A percentile compares a stretch with the other conserved stretches of the same genome.
These are phyloP conservation scores for Gila orcuttii DNA, from an alignment of 2,113 vertebrate species.

Conservation along the genomic window DNA sequence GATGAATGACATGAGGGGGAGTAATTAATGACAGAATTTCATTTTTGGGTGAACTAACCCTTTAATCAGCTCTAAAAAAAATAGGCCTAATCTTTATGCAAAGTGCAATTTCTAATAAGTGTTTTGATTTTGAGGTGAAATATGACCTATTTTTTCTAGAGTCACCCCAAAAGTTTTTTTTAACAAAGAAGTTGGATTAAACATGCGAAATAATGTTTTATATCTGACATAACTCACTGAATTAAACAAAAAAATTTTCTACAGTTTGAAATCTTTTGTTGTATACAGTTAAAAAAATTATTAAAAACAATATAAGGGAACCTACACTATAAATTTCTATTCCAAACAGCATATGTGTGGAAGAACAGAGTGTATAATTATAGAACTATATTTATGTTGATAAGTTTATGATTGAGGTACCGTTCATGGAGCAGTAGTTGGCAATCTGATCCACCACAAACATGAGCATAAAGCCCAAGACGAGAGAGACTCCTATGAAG, in stretches of 20 bases:
- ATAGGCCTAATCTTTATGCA: not conserved
- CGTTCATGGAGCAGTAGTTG: constrained; percentile 69
- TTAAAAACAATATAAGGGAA: not conserved
- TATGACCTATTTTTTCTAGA: no score
- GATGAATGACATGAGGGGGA: no score
- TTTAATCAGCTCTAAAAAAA: no score
- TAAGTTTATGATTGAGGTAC: constrained; percentile 57
- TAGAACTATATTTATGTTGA: not conserved
- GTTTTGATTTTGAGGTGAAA: not conserved
- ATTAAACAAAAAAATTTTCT: not conserved
- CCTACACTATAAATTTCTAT: not conserved
- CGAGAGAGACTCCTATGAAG: constrained; percentile 75
- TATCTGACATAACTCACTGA: not conserved
- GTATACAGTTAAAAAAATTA: not conserved
- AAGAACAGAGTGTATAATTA: not conserved
- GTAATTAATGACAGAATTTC: no score
- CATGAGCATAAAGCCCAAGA: constrained; percentile 80
- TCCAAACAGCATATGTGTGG: not conserved
- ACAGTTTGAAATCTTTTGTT: not conserved
- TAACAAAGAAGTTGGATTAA: not conserved
- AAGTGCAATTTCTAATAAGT: not conserved
- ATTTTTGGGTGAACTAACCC: no score
- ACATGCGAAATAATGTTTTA: not conserved
- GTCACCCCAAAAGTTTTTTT: not conserved
- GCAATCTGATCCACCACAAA: constrained; percentile 79